Conservation (phyloP, 2,888 invertebrate genomes). For the Cyaniris semiargus region DNA sequence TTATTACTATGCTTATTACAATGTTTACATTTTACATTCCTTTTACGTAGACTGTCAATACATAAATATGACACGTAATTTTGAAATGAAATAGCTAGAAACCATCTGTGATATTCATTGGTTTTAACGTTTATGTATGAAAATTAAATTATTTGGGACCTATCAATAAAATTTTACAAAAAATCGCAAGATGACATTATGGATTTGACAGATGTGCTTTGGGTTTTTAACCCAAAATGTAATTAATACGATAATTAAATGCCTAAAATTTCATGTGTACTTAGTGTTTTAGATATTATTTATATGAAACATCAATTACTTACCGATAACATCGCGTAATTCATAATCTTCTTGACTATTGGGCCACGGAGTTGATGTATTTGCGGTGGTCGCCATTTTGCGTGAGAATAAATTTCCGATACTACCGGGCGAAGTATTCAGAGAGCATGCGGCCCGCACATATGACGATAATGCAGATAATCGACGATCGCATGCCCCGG, state of each 20-base stretch:
- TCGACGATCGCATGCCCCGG: conserved; percentile 57
- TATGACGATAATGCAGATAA: conserved; percentile 59
- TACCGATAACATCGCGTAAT: conserved; percentile 95
- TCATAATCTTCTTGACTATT: conserved; percentile 96
- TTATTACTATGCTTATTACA: conserved; percentile 35
- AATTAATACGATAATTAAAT: neutral
- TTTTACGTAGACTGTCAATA: conserved; percentile 35
- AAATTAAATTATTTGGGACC: neutral
- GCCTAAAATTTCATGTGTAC: neutral
- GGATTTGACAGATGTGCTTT: conserved; percentile 37
- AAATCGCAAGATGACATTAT: conserved; percentile 26
- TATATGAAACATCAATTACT: conserved; percentile 54
- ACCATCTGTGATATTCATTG: neutral
- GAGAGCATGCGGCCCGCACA: conserved; percentile 65
- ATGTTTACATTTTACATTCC: conserved; percentile 41
- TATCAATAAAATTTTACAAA: neutral
- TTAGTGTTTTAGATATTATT: neutral
- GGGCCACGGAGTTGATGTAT: conserved; percentile 85
- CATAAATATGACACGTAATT: conserved; percentile 31
- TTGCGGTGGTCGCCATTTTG: conserved; percentile 65
- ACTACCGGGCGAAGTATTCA: conserved; percentile 54
- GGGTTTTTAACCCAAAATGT: conserved; percentile 10
- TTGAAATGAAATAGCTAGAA: neutral
- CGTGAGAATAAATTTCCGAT: conserved; percentile 64
- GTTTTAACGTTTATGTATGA: neutral